Evolutionary conservation across 2,888 invertebrate species (phyloP).

Genomic region (Ctena decussata): DNA sequence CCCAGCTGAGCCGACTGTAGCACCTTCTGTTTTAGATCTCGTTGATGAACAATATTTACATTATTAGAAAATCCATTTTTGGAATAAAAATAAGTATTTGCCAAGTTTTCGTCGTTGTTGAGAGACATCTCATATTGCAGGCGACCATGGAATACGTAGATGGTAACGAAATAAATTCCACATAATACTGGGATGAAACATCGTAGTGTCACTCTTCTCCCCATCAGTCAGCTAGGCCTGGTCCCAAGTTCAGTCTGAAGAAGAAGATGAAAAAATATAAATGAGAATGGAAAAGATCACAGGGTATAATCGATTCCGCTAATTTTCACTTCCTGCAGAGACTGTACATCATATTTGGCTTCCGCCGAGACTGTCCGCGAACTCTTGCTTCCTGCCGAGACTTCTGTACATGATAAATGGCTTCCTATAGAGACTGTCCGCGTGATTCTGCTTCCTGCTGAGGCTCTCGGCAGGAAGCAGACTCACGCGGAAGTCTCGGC

Average conservation of each 20-base stretch:
- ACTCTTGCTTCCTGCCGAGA: no score
- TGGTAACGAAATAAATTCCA: constrained; percentile 70
- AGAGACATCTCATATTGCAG: constrained; percentile 68
- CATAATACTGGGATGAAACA: constrained; percentile 46
- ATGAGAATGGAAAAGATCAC: no score
- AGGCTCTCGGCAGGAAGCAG: no score
- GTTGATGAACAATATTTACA: not conserved
- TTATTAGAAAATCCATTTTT: not conserved
- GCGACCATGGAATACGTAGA: constrained; percentile 73
- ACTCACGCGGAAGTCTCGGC: no score
- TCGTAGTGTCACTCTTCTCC: not conserved
- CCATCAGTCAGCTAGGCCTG: not conserved
- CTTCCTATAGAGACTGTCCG: no score
- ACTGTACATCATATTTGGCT: no score
- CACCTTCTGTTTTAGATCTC: not conserved
- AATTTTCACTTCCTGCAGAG: no score
- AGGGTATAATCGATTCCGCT: no score
- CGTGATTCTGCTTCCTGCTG: no score
- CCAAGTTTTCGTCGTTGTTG: not conserved
- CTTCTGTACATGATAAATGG: no score
- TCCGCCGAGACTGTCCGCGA: no score
- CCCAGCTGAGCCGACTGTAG: not conserved
- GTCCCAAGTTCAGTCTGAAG: not conserved
- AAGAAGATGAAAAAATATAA: not conserved
- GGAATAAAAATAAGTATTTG: not conserved